phyloP scores from a whole-genome alignment of 2,888 invertebrate species.

The Temnothorax rugatulus region DNA sequence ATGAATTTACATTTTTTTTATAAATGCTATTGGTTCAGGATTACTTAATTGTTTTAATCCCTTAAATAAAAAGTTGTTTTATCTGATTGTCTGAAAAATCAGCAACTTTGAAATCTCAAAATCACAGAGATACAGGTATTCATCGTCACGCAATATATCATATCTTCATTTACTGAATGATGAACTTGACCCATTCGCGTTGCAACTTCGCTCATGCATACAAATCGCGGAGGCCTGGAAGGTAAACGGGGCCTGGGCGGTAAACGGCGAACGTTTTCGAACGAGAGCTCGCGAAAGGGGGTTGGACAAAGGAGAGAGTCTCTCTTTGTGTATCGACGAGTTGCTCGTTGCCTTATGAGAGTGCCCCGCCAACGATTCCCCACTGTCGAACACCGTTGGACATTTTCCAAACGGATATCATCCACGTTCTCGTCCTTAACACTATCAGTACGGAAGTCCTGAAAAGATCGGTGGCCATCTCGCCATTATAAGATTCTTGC shows the following conservation, averaged over 20 bases:
- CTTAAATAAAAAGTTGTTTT: background rate
- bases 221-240: constrained; percentile 41
- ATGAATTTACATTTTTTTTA: background rate
- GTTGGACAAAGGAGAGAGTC: constrained; percentile 47
- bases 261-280: constrained; percentile 28
- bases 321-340: constrained; percentile 44
- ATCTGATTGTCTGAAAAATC: background rate
- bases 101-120: background rate
- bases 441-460: constrained; percentile 32
- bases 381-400: constrained; percentile 68
- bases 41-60: background rate
- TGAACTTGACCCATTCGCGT: constrained; percentile 33
- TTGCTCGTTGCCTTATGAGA: constrained; percentile 23
- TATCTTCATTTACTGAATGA: constrained; percentile 37
- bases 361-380: constrained; percentile 54
- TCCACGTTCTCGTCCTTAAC: constrained; percentile 55
- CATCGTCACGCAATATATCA: background rate
- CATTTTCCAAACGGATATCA: constrained; percentile 67
- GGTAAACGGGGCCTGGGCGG: background rate
- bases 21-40: background rate
- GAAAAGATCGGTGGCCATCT: background rate
- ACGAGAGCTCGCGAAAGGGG: constrained; percentile 16
- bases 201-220: constrained; percentile 55
- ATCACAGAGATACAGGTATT: background rate
- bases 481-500: constrained; percentile 59